phyloP scores from a whole-genome alignment of 2,797 vertebrate species.

The Argyrosomus regius region DNA sequence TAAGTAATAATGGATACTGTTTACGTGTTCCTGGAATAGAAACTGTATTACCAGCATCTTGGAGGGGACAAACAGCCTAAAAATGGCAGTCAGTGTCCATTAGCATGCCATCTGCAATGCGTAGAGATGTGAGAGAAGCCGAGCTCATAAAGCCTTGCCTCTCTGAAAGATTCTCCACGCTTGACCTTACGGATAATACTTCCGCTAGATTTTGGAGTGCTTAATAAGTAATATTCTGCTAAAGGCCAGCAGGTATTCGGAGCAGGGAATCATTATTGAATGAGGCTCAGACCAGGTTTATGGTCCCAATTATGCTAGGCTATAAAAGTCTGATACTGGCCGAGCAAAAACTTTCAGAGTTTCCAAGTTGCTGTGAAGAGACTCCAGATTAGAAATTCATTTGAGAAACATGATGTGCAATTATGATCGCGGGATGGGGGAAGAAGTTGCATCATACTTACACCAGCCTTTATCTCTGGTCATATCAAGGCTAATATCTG shows the following conservation, averaged over 20 bases:
- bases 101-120: constrained; percentile 79
- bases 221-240: constrained; percentile 84
- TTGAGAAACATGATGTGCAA: constrained; percentile 75
- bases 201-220: constrained; percentile 82
- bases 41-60: constrained; percentile 13
- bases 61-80: constrained; percentile 53
- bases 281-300: constrained; percentile 83
- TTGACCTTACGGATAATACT: constrained; percentile 87
- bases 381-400: constrained; percentile 70
- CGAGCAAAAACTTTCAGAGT: constrained; percentile 75
- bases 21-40: constrained; percentile 5
- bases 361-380: constrained; percentile 71
- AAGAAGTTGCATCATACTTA: constrained; percentile 76
- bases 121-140: constrained; percentile 71
- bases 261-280: constrained; percentile 82
- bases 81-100: constrained; percentile 67
- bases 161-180: constrained; percentile 82
- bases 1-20: neutral
- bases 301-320: constrained; percentile 81
- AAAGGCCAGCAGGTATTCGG: constrained; percentile 86
- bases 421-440: constrained; percentile 59
- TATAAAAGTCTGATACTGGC: constrained; percentile 77
- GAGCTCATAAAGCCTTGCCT: constrained; percentile 80
- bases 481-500: constrained; percentile 69
- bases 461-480: constrained; percentile 72